Evolutionary conservation across 2,888 invertebrate genomes (phyloP).

Genomic region (Tuberolachnus salignus): DNA sequence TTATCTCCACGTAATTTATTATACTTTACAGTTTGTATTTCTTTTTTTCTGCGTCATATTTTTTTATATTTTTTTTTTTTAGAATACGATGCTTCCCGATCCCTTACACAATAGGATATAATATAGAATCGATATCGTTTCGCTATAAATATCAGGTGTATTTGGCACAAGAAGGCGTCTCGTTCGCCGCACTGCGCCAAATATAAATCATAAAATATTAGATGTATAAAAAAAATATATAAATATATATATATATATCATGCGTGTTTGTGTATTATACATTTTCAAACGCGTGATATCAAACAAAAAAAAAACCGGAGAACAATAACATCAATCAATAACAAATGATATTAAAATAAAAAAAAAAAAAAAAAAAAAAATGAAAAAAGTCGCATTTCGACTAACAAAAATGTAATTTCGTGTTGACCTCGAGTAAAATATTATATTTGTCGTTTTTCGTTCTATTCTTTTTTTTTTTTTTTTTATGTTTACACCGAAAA

Average conservation of each 20-base stretch:
- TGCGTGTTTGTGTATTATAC: no score
- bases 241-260: not conserved
- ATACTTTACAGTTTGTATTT: no score
- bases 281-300: constrained; percentile 32
- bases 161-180: constrained; percentile 18
- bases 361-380: not conserved
- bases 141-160: constrained; percentile 33
- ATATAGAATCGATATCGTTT: constrained; percentile 1
- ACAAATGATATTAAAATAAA: not conserved
- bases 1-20: no score
- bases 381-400: constrained; percentile 22
- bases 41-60: constrained; percentile 4
- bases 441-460: constrained; percentile 12
- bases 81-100: no score
- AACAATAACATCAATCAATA: constrained; percentile 40
- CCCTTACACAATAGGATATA: no score
- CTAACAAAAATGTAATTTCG: not conserved
- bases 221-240: constrained; percentile 29
- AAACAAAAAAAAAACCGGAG: constrained; percentile 10
- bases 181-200: constrained; percentile 40
- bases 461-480: no score
- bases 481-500: not conserved
- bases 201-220: constrained; percentile 40
- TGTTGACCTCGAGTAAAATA: not conserved
- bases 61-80: not conserved